Evolutionary conservation across 2,113 vertebrate genomes (phyloP), one percentile per base, ranked within the genome.

Genomic region (Xiphophorus couchianus): DNA sequence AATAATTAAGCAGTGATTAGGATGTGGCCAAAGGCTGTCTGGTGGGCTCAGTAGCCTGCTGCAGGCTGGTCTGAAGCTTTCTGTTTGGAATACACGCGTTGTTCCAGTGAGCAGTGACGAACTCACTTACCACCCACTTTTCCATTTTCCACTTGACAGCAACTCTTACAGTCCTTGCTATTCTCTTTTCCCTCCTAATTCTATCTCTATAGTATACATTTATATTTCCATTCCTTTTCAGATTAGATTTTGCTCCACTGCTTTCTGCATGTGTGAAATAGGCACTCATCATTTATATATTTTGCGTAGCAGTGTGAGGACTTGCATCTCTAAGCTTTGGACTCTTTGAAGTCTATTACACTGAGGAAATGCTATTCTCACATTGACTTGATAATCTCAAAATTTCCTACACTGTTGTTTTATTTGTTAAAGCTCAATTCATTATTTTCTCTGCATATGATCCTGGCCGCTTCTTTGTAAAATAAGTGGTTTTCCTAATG

Each of bases 1-100:
- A 91, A 91, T 91, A 90, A 90, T 91, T 88, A 89, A 89, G 76
- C 67, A 74, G 81, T 85, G 90, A 90, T 90, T 88, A 91, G 82
- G 81, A 85, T 35, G 83, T 84, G 83, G 84, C 90, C 86, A 89
- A 85, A 91, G 88, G 87, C 88, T 80, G 78, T 88, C 80, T 85
- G 86, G 69, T 66, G 80, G 72, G 71, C 69, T 89, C 78, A 66
- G 76, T 74, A 77, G 73, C 77, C 60, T 61, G 62, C 70, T 85
- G 83, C 72, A 76, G 88, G 73, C 84, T 31, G 69, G 73, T 69
- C 79, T 78, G 58, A 78, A 64, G 73, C 76, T 72, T 78, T 71
- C 80, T 63, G 28, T 69, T 79, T 19, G 58, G 65, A 71, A 74
- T 70, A 74, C 44, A 72, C 51, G 69, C 72, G 42, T 77, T 67